Conservation (phyloP, 2,888 invertebrate species). For the Scrobipalpa costella region DNA sequence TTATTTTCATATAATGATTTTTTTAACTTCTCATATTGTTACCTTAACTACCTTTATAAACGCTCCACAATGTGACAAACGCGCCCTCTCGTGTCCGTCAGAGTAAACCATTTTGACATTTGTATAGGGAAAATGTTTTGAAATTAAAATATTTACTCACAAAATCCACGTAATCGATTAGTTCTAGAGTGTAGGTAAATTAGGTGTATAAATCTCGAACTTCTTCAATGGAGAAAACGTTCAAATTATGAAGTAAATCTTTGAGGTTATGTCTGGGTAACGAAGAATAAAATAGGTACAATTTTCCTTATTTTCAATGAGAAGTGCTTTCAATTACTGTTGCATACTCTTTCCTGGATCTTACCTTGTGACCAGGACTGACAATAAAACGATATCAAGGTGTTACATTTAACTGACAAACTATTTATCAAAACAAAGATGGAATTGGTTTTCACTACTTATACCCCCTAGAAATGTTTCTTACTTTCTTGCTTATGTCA, state of each 20-base stretch:
- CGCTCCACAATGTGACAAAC: conserved; percentile 18
- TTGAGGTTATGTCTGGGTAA: conserved; percentile 28
- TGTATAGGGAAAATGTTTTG: conserved; percentile 40
- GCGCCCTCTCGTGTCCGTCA: conserved; percentile 42
- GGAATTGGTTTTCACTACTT: neutral
- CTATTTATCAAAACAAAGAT: neutral
- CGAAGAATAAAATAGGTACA: conserved; percentile 32
- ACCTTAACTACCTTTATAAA: conserved; percentile 42
- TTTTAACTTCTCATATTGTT: neutral
- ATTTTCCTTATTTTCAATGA: conserved; percentile 25
- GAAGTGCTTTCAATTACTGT: conserved; percentile 45
- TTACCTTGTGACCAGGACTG: neutral
- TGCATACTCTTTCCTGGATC: conserved; percentile 13
- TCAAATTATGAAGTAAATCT: conserved; percentile 6
- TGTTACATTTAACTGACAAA: neutral
- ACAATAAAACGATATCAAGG: neutral
- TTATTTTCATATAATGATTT: neutral
- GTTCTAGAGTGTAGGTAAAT: neutral
- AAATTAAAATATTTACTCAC: neutral
- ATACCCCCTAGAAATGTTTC: conserved; percentile 33
- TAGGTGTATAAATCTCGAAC: neutral
- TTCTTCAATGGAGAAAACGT: neutral
- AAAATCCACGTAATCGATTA: conserved; percentile 6
- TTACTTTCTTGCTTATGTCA: conserved; percentile 37
- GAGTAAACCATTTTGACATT: conserved; percentile 48